Base-by-base conservation (phyloP, 2,797 vertebrate genomes). In the Catostomus latipinnis region DNA sequence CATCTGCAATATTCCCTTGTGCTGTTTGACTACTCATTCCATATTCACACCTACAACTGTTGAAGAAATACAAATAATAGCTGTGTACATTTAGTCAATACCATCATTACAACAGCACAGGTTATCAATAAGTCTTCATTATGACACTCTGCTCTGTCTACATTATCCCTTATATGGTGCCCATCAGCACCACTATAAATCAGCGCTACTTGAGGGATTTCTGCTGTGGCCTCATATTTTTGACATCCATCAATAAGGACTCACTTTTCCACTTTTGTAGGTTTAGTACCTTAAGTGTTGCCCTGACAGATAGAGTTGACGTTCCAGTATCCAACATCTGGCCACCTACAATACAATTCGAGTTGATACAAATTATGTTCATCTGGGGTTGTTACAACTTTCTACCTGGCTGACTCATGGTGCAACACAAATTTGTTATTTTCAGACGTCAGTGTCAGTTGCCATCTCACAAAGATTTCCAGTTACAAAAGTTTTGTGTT, bases 81-180 rank as follows among this genome's bases (percentile, higher is more conserved):
- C 90, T 88, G 1, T 10, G 86, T 87, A 83, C 87, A 69, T 85
- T 90, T 90, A 90, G 90, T 94, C 91, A 91, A 93, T 91, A 91
- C 71, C 87, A 88, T 91, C 90, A 90, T 91, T 92, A 90, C 89
- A 78, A 88, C 87, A 85, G 86, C 88, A 16, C 86, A 79, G 84
- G 86, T 54, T 89, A 91, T 93, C 92, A 89, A 93, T 94, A 92
- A 16, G 80, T 91, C 93, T 92, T 91, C 89, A 94, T 94, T 93
- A 93, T 88, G 86, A 80, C 90, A 87, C 89, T 88, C 87, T 87
- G 85, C 85, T 90, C 87, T 86, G 89, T 93, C 92, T 91, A 91
- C 93, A 93, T 88, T 87, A 90, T 88, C 87, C 87, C 86, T 90
- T 90, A 84, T 90, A 86, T 86, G 78, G 82, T 87, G 86, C 87